Evolutionary conservation across 2,797 vertebrate species (phyloP).

Genomic region (Nyctibius grandis): DNA sequence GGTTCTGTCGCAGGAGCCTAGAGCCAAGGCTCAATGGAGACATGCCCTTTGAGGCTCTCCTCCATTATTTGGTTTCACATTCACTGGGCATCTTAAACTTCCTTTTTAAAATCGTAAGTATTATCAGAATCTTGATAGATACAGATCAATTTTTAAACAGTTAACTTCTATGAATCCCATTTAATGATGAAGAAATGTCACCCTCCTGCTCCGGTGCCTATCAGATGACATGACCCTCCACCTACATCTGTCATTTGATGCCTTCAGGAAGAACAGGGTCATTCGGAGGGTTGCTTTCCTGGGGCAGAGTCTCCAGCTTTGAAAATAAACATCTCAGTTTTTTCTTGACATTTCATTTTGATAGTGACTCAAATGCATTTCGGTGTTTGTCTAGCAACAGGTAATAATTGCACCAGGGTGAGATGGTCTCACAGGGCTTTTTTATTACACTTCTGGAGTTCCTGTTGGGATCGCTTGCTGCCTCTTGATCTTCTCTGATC

Average conservation of each 20-base stretch:
- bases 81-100: not conserved
- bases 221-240: not conserved
- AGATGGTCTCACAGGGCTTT: not conserved
- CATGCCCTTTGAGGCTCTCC: not conserved
- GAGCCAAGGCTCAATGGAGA: not conserved
- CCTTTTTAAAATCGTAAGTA: rapidly evolving
- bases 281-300: not conserved
- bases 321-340: conserved; percentile 42
- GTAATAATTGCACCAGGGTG: not conserved
- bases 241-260: not conserved
- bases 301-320: conserved; percentile 9
- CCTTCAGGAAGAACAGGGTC: not conserved
- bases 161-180: not conserved
- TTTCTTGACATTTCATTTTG: not conserved
- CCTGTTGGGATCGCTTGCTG: conserved; percentile 36
- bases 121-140: not conserved
- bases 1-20: not conserved
- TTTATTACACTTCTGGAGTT: conserved; percentile 42
- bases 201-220: not conserved
- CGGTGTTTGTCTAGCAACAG: not conserved
- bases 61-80: not conserved
- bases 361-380: not conserved
- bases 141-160: not conserved
- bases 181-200: not conserved
- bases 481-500: conserved; percentile 21